These are phyloP conservation scores for Drosophila sordidapex DNA, from an alignment of 2,888 invertebrate species.

Conservation along the genomic window DNA sequence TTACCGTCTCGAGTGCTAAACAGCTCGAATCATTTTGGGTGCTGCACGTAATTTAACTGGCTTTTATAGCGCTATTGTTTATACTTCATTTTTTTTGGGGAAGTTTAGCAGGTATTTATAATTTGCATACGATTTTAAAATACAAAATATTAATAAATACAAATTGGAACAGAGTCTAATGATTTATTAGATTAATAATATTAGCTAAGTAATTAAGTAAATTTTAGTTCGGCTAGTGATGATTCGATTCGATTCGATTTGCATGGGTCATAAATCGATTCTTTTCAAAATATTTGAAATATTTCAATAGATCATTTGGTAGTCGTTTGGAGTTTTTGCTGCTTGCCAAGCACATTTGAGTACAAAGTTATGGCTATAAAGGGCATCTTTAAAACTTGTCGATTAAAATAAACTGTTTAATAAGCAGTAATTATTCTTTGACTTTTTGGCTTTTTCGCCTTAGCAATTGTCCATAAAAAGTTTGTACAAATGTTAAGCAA, in stretches of 20 bases:
- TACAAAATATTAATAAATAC: background rate
- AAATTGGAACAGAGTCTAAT: background rate
- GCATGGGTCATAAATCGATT: background rate
- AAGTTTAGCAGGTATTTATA: background rate
- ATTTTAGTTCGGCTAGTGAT: background rate
- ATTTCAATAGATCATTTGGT: background rate
- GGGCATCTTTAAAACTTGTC: background rate
- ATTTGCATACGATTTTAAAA: background rate
- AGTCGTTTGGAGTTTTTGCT: background rate
- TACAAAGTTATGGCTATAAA: background rate
- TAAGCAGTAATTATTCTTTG: background rate
- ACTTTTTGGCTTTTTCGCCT: background rate
- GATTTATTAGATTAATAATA: background rate
- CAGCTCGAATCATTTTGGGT: background rate
- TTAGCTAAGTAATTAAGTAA: background rate
- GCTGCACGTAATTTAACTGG: background rate
- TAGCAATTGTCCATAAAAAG: background rate
- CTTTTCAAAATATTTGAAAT: background rate
- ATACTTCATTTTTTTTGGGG: background rate
- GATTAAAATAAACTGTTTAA: background rate
- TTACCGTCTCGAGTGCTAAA: background rate
- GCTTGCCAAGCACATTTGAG: background rate
- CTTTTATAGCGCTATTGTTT: slow-evolving; percentile 15
- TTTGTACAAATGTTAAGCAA: background rate
- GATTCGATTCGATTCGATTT: background rate